Evolutionary conservation across 2,797 vertebrate genomes (phyloP).

Genomic region (Macrochelys suwanniensis): DNA sequence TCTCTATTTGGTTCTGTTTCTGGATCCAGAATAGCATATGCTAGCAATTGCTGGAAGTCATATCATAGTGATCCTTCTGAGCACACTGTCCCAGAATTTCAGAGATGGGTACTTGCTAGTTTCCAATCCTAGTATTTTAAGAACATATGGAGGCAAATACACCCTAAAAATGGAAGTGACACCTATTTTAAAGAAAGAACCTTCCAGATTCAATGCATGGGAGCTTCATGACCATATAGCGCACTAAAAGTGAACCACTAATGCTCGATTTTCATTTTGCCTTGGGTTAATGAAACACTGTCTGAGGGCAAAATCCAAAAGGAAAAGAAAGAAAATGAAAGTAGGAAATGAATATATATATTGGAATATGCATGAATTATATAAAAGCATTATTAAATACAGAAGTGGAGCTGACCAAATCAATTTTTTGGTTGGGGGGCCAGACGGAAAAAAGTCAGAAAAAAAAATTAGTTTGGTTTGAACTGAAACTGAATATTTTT

Average conservation of each 20-base stretch:
- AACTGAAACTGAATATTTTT: too few species aligned
- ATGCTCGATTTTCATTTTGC: too few species aligned
- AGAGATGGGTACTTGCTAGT: not conserved
- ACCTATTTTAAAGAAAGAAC: not conserved
- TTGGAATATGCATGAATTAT: too few species aligned
- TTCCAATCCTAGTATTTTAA: not conserved
- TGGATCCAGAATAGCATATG: not conserved
- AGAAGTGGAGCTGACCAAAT: not conserved
- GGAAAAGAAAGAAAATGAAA: too few species aligned
- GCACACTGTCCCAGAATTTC: not conserved
- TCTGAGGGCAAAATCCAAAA: too few species aligned
- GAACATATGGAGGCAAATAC: not conserved
- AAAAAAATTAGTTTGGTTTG: too few species aligned
- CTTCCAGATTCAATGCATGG: not conserved
- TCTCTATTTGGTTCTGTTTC: not conserved
- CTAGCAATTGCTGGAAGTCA: too few species aligned
- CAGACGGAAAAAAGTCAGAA: too few species aligned
- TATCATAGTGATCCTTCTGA: not conserved
- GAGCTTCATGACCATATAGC: not conserved
- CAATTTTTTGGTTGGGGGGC: too few species aligned
- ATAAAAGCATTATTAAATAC: accelerated
- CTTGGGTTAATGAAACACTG: too few species aligned
- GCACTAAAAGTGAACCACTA: too few species aligned
- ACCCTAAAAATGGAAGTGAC: not conserved
- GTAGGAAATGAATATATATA: not conserved